Percentiles rank a stretch among this genome's conserved stretches.
These are phyloP conservation scores for Clarias magur DNA, from an alignment of 2,113 vertebrate species.

Conservation along the genomic window DNA sequence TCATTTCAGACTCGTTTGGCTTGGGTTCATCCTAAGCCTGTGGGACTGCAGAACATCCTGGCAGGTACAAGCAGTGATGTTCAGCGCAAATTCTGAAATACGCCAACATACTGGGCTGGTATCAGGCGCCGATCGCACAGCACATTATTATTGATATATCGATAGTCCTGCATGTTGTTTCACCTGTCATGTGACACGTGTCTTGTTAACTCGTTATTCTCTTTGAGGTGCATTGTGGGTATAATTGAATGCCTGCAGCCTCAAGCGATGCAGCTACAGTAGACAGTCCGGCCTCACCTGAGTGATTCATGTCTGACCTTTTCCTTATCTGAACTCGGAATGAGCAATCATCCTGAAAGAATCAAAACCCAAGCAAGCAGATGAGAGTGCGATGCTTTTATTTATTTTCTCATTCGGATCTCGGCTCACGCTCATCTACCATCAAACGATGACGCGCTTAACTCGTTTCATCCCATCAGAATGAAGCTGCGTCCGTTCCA, in stretches of 20 bases:
- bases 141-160: constrained; percentile 44
- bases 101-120: constrained; percentile 42
- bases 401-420: not conserved
- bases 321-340: not conserved
- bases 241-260: not conserved
- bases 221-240: not conserved
- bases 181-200: not conserved
- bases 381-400: not conserved
- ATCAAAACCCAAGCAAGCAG: not conserved
- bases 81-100: constrained; percentile 12
- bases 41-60: constrained; percentile 32
- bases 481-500: not conserved
- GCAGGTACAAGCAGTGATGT: constrained; percentile 7
- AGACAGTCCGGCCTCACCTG: constrained; percentile 10
- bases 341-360: not conserved
- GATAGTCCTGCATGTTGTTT: constrained; percentile 20
- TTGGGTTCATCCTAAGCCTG: constrained; percentile 1
- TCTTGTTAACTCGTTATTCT: not conserved
- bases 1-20: constrained; percentile 34
- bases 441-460: not conserved
- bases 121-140: not conserved
- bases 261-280: not conserved
- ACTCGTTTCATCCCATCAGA: not conserved
- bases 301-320: constrained; percentile 16
- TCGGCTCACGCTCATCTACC: not conserved